Percentiles rank a stretch among this genome's conserved stretches.
Conservation (phyloP, 2,113 vertebrate genomes). For the Bombycilla garrulus region DNA sequence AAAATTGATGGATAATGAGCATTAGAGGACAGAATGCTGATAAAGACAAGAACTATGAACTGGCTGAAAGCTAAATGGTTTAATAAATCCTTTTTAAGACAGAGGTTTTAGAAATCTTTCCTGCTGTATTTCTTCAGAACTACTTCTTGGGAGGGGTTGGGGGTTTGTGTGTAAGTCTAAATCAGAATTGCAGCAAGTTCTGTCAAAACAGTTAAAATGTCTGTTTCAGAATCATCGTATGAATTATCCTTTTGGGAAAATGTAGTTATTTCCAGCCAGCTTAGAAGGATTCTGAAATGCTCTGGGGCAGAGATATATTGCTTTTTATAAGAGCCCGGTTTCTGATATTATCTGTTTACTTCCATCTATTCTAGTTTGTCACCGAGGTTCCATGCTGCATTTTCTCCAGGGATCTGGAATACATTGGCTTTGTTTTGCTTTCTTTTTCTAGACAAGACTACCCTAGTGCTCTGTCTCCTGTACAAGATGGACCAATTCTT, state of each 20-base stretch:
- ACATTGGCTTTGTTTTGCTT: neutral
- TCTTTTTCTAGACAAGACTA: neutral
- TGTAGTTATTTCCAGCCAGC: neutral
- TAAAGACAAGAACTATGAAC: neutral
- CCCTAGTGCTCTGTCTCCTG: neutral
- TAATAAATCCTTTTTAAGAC: neutral
- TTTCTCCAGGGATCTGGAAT: neutral
- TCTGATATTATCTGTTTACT: neutral
- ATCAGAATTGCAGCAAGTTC: neutral
- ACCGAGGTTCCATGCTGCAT: neutral
- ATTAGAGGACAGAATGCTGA: neutral
- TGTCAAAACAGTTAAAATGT: neutral
- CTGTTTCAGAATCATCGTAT: neutral
- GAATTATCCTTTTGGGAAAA: neutral
- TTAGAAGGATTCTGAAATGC: neutral
- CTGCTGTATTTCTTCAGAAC: neutral
- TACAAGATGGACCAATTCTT: neutral
- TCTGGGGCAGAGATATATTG: neutral
- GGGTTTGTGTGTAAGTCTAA: neutral
- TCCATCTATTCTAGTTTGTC: neutral
- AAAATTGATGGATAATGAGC: neutral
- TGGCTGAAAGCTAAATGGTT: neutral
- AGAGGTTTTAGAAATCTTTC: neutral
- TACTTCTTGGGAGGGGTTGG: fast-evolving
- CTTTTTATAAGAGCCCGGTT: neutral